Evolutionary conservation across 2,113 vertebrate species (phyloP).

Genomic region (Delphinus delphis): DNA sequence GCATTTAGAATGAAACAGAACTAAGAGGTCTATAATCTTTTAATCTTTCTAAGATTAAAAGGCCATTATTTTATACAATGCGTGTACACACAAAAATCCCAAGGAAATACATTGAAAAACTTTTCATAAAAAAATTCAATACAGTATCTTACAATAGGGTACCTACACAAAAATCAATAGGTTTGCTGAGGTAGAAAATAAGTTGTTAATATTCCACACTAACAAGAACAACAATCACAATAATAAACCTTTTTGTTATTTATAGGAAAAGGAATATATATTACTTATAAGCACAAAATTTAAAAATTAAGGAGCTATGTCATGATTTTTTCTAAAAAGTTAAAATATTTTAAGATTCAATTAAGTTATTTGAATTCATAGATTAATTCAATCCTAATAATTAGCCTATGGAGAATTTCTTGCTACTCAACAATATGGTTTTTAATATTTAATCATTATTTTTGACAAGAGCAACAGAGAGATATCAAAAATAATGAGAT

Average conservation of each 20-base stretch:
- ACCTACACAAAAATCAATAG: not conserved
- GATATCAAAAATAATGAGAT: not conserved
- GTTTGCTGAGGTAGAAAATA: not conserved
- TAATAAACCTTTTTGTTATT: not conserved
- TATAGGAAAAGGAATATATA: not conserved
- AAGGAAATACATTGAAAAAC: not conserved
- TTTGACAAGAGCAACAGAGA: not conserved
- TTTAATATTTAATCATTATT: not conserved
- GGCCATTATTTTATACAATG: not conserved
- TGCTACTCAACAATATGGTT: not conserved
- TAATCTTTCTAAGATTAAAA: not conserved
- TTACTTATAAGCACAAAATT: not conserved
- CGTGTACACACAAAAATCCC: not conserved
- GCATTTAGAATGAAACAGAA: not conserved
- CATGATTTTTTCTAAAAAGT: not conserved
- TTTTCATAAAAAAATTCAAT: not conserved
- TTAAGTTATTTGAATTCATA: not conserved
- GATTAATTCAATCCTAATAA: not conserved
- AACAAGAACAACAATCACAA: not conserved
- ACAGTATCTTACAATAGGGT: not conserved
- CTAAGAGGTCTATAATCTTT: not conserved
- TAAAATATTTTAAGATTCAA: not conserved
- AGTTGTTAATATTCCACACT: not conserved
- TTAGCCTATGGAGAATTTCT: not conserved
- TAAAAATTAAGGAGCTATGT: not conserved